Evolutionary conservation across 2,888 invertebrate genomes (phyloP).

Genomic region (Folsomia manolachei): DNA sequence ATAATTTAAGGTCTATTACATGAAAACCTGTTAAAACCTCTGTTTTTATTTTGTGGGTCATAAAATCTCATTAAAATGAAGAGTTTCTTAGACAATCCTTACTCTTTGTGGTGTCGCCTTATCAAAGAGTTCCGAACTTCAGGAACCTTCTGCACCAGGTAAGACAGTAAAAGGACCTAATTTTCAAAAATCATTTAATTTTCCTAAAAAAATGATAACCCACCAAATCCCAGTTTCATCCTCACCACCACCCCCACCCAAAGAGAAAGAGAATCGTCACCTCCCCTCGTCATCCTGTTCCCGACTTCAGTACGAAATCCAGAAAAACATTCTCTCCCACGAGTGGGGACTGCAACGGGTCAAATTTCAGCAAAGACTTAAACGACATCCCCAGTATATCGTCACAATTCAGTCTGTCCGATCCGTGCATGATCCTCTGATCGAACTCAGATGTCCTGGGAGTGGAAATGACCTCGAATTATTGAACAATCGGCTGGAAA

Average conservation of each 20-base stretch:
- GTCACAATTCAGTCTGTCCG: slow-evolving; percentile 44
- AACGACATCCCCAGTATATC: slow-evolving; percentile 45
- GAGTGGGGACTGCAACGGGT: slow-evolving; percentile 45
- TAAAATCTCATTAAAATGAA: too few relatives aligned
- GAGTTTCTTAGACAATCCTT: too few relatives aligned
- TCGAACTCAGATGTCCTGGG: slow-evolving; percentile 44
- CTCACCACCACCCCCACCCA: too few relatives aligned
- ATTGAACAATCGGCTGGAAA: slow-evolving; percentile 32
- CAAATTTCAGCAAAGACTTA: slow-evolving; percentile 47
- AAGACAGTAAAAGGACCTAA: too few relatives aligned
- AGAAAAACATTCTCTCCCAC: slow-evolving; percentile 40
- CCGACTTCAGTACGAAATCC: slow-evolving; percentile 44
- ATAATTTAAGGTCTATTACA: too few relatives aligned
- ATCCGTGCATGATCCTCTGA: slow-evolving; percentile 43
- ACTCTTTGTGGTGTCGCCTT: too few relatives aligned
- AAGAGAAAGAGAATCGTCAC: slow-evolving; percentile 39
- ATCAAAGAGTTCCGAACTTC: background rate
- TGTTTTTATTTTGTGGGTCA: too few relatives aligned
- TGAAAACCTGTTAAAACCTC: too few relatives aligned
- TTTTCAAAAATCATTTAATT: too few relatives aligned
- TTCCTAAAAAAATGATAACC: too few relatives aligned
- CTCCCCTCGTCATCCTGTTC: slow-evolving; percentile 40
- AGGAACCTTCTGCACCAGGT: background rate
- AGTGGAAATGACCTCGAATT: slow-evolving; percentile 19
- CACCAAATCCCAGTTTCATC: too few relatives aligned